A percentile compares a stretch with the other conserved stretches of the same genome.
Evolutionary conservation across 30 jellyfish, hydroid and myxozoan species (phyloP).

Genomic region (Catostylus mosaicus): DNA sequence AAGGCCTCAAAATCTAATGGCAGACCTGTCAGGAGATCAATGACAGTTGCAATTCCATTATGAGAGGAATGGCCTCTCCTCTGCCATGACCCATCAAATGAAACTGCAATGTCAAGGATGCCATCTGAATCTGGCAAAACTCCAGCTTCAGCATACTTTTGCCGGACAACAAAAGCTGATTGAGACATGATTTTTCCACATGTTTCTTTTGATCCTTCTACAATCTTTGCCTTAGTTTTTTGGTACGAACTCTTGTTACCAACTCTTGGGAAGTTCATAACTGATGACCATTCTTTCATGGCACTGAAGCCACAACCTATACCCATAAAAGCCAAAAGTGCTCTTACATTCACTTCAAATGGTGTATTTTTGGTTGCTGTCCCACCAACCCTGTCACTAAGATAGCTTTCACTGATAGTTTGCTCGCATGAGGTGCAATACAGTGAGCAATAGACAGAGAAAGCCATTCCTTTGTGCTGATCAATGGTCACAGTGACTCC

Average conservation of each 20-base stretch:
- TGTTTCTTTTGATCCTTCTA: background rate
- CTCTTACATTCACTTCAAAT: conserved; percentile 27
- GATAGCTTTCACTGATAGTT: no score
- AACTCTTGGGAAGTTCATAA: conserved; percentile 39
- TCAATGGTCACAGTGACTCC: background rate
- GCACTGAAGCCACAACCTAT: no score
- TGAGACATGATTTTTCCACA: background rate
- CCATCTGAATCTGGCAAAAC: no score
- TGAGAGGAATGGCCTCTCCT: no score
- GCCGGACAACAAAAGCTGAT: background rate
- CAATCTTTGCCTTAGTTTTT: background rate
- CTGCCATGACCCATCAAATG: no score
- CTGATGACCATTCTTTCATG: conserved; percentile 32
- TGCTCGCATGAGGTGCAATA: conserved; percentile 5
- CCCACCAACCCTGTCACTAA: conserved; percentile 46
- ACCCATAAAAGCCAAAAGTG: conserved; percentile 34
- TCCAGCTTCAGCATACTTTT: conserved; percentile 2
- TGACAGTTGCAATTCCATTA: no score
- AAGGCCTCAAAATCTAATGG: no score
- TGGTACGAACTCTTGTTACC: background rate
- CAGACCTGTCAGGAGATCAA: no score
- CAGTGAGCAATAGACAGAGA: background rate
- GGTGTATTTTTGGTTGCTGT: background rate
- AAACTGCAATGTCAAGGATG: no score
- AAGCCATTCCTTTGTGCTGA: background rate